These are phyloP conservation scores for Acrocyrtus sp. DNA, from an alignment of 2,888 invertebrate species.

Conservation along the genomic window DNA sequence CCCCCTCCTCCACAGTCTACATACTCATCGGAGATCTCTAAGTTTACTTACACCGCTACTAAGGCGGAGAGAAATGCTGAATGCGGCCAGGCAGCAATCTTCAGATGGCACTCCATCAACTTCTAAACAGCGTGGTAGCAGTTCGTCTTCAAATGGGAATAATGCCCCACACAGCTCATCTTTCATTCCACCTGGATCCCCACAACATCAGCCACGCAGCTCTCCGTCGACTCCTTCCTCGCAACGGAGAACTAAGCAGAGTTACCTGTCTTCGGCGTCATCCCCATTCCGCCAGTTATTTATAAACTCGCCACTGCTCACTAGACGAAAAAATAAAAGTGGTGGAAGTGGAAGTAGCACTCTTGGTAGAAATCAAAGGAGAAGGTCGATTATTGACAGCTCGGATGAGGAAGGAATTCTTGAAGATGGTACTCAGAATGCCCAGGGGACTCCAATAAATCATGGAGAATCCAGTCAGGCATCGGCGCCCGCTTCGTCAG, in stretches of 20 bases:
- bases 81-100: constrained; percentile 43
- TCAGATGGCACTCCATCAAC: constrained; percentile 21
- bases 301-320: constrained; percentile 85
- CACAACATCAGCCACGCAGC: constrained; percentile 75
- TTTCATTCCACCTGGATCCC: constrained; percentile 61
- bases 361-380: constrained; percentile 31
- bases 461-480: constrained; percentile 2
- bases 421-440: constrained; percentile 14
- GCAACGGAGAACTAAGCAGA: constrained; percentile 77
- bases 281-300: constrained; percentile 67
- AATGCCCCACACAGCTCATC: constrained; percentile 52
- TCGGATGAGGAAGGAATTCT: constrained; percentile 78
- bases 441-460: too few species aligned
- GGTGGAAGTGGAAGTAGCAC: constrained; percentile 6
- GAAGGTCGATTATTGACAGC: constrained; percentile 74
- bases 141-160: not conserved
- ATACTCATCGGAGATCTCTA: constrained; percentile 55
- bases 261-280: constrained; percentile 70
- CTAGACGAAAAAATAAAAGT: constrained; percentile 64
- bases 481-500: not conserved
- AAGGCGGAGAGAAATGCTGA: constrained; percentile 57
- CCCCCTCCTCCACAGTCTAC: constrained; percentile 47
- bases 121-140: constrained; percentile 11
- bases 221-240: constrained; percentile 78
- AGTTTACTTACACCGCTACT: constrained; percentile 60